phyloP scores from a whole-genome alignment of 2,888 invertebrate genomes.

The Nasonovia ribisnigri region DNA sequence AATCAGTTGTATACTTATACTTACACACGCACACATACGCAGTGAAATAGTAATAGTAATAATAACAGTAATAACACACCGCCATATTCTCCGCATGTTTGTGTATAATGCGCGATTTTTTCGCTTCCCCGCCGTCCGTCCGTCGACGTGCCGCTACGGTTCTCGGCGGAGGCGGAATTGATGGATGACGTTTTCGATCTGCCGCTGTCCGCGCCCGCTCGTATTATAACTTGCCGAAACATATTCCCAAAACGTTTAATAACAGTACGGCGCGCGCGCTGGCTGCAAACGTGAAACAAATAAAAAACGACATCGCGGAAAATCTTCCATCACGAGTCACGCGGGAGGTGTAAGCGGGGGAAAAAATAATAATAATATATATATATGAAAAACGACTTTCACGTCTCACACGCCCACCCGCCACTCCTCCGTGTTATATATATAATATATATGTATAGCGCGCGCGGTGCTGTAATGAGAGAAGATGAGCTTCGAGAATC shows the following conservation, averaged over 20 bases:
- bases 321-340: conserved; percentile 25
- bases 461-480: conserved; percentile 45
- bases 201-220: conserved; percentile 8
- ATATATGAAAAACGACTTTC: conserved; percentile 62
- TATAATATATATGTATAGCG: not conserved
- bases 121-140: not conserved
- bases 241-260: conserved; percentile 57
- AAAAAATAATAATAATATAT: not conserved
- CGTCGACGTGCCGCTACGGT: not conserved
- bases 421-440: not conserved
- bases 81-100: not conserved
- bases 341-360: not conserved
- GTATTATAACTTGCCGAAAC: conserved; percentile 39
- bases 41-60: not conserved
- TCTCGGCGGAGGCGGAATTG: conserved; percentile 31
- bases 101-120: not conserved
- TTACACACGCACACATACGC: no score
- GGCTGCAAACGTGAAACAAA: conserved; percentile 57
- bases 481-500: conserved; percentile 42
- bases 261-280: conserved; percentile 4
- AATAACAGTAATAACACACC: not conserved
- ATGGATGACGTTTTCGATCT: conserved; percentile 59
- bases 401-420: conserved; percentile 3
- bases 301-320: conserved; percentile 54
- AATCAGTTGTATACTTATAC: no score